These are phyloP conservation scores for Ecdyonurus torrentis DNA, from an alignment of 2,888 invertebrate species.

Conservation along the genomic window DNA sequence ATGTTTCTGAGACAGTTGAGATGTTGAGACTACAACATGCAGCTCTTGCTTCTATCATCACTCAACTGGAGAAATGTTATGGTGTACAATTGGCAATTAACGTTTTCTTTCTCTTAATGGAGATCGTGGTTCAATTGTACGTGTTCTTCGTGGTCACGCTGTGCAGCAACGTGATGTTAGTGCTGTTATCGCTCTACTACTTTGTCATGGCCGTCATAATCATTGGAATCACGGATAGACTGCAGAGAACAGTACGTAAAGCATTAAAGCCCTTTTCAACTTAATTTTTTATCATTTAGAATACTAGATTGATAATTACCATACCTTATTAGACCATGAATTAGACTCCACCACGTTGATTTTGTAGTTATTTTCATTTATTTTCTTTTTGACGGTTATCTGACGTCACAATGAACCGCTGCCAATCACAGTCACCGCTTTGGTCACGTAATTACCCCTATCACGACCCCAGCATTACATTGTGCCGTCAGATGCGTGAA, in stretches of 20 bases:
- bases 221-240: background rate
- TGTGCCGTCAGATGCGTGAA: no score
- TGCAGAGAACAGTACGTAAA: background rate
- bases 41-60: background rate
- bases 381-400: no score
- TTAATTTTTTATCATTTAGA: no score
- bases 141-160: background rate
- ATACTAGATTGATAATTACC: no score
- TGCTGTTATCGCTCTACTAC: background rate
- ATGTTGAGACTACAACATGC: background rate
- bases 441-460: no score
- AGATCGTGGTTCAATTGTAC: background rate
- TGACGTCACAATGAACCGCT: no score
- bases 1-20: background rate
- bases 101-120: background rate
- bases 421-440: no score
- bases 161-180: background rate
- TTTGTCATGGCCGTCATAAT: background rate
- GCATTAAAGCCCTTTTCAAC: no score
- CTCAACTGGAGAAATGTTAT: background rate
- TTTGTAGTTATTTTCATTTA: no score
- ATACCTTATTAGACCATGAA: no score
- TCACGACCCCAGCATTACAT: no score
- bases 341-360: no score
- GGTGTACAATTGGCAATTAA: slow-evolving; percentile 1